Percentiles rank a stretch among this genome's conserved stretches.
phyloP scores from a whole-genome alignment of 2,797 vertebrate species.

The Coendou prehensilis region DNA sequence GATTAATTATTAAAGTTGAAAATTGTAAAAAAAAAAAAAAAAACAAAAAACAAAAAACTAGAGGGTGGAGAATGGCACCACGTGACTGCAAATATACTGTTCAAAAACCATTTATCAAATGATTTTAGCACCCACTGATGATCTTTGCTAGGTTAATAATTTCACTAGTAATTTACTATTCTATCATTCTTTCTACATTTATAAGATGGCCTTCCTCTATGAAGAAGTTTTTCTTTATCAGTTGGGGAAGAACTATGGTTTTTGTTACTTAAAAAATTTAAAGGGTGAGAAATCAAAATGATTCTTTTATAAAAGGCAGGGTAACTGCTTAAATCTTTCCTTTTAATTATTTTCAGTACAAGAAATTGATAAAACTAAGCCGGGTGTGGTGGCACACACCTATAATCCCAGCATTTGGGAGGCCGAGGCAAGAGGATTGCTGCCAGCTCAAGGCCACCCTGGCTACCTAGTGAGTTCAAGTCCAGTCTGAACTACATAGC shows the following conservation, averaged over 20 bases:
- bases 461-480: neutral
- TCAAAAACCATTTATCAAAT: neutral
- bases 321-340: neutral
- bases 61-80: neutral
- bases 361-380: neutral
- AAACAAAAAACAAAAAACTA: neutral
- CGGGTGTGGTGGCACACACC: neutral
- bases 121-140: neutral
- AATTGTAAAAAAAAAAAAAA: no score
- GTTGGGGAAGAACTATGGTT: neutral
- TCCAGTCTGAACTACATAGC: no score
- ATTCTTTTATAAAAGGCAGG: neutral
- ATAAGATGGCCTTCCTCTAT: neutral
- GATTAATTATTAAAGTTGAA: no score
- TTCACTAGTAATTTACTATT: slow-evolving; percentile 28
- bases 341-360: slow-evolving; percentile 32
- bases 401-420: neutral
- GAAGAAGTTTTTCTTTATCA: neutral
- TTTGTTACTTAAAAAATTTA: neutral
- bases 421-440: neutral
- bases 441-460: neutral
- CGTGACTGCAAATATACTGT: neutral
- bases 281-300: neutral
- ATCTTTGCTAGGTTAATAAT: slow-evolving; percentile 21
- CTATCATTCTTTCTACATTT: neutral